Conservation (phyloP, 1,140 invertebrate genomes). For the Drosophila hydei region DNA sequence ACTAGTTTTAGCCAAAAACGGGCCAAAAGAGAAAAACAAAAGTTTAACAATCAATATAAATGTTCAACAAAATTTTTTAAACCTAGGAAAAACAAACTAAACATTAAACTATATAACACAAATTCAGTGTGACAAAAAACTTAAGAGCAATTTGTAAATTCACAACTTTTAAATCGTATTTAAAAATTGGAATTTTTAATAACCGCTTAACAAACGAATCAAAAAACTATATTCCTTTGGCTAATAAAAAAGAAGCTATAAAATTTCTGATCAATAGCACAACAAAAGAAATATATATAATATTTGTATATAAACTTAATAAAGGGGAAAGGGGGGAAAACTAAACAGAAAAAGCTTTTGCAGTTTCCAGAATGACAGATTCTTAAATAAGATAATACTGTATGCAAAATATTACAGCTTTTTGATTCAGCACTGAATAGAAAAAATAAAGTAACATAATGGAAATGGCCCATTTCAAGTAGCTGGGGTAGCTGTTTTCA, state of each 20-base stretch:
- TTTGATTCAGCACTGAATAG: constrained; percentile 57
- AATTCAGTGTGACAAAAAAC: constrained; percentile 62
- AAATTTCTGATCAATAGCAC: constrained; percentile 78
- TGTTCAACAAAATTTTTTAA: constrained; percentile 50
- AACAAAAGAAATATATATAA: constrained; percentile 36
- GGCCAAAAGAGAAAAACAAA: constrained; percentile 52
- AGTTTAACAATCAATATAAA: constrained; percentile 61
- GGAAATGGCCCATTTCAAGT: constrained; percentile 49
- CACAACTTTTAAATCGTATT: constrained; percentile 73
- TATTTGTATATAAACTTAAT: constrained; percentile 19
- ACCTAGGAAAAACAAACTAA: constrained; percentile 43
- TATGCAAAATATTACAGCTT: constrained; percentile 56
- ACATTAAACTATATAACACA: constrained; percentile 62
- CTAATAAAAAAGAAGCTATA: constrained; percentile 78
- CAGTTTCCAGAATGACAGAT: constrained; percentile 32
- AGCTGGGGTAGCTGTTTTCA: constrained; percentile 30
- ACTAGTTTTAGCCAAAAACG: constrained; percentile 61
- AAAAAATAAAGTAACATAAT: constrained; percentile 31
- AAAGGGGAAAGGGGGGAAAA: constrained; percentile 43
- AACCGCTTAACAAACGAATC: constrained; percentile 62
- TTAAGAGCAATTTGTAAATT: constrained; percentile 57
- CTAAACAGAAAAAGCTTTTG: constrained; percentile 21
- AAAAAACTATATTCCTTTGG: constrained; percentile 48
- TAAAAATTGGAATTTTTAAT: constrained; percentile 76
- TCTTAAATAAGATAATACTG: constrained; percentile 55